A percentile compares a stretch with the other conserved stretches of the same genome.
Evolutionary conservation across 2,113 vertebrate species (phyloP).

Genomic region (Carlito syrichta): DNA sequence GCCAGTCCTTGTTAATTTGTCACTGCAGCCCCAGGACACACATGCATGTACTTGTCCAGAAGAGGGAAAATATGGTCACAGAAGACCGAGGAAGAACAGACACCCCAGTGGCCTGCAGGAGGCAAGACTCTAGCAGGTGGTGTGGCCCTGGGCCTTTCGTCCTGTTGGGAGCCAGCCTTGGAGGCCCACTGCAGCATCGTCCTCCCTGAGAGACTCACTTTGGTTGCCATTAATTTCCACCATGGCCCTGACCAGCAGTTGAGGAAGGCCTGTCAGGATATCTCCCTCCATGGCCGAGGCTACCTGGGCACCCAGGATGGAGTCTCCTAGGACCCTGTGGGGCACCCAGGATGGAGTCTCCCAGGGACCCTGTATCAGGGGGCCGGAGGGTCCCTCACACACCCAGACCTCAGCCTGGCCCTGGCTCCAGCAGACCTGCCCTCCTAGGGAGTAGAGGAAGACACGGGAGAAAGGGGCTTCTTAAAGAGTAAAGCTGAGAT

Average conservation of each 20-base stretch:
- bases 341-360: too few relatives aligned
- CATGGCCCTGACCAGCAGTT: neutral
- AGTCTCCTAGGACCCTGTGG: neutral
- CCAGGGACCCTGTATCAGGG: too few relatives aligned
- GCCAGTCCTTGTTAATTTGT: too few relatives aligned
- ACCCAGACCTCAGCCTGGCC: neutral
- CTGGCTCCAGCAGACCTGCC: neutral
- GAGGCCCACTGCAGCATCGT: too few relatives aligned
- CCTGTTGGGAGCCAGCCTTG: too few relatives aligned
- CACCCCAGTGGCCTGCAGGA: neutral
- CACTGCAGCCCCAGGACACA: neutral
- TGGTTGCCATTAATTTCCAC: accelerated
- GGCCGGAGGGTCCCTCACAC: neutral
- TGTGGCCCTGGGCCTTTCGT: too few relatives aligned
- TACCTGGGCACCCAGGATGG: neutral
- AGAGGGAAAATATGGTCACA: neutral
- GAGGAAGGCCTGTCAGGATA: neutral
- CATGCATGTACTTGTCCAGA: accelerated
- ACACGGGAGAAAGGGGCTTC: neutral
- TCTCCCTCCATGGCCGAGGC: neutral
- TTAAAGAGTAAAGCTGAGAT: neutral
- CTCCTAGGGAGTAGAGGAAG: accelerated
- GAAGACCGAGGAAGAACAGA: neutral
- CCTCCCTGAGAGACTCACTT: too few relatives aligned
- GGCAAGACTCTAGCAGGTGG: neutral